Percentiles rank a stretch among this genome's conserved stretches.
phyloP scores from a whole-genome alignment of 2,888 invertebrate genomes.

The Eristalis intricaria region DNA sequence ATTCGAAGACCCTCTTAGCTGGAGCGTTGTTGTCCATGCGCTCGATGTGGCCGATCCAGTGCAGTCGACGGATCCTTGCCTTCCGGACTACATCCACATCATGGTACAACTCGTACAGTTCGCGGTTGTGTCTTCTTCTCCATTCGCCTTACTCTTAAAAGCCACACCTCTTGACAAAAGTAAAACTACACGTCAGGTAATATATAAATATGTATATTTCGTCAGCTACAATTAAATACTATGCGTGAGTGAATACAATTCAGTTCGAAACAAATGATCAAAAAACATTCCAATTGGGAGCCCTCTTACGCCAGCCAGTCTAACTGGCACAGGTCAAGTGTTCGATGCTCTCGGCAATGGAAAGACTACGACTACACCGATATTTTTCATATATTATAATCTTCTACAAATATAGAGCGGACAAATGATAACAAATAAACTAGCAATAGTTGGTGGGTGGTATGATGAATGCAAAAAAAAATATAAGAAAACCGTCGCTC shows the following conservation, averaged over 20 bases:
- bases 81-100: too few relatives aligned
- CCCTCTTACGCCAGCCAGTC: not conserved
- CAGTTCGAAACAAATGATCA: not conserved
- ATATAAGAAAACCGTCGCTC: slow-evolving; percentile 33
- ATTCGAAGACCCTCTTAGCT: too few relatives aligned
- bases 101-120: too few relatives aligned
- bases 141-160: too few relatives aligned
- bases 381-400: slow-evolving; percentile 18
- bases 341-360: not conserved
- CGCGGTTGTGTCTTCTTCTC: too few relatives aligned
- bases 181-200: not conserved
- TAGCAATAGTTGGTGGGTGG: slow-evolving; percentile 3
- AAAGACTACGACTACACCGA: not conserved
- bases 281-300: not conserved
- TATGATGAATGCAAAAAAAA: slow-evolving; percentile 24
- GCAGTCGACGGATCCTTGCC: too few relatives aligned
- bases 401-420: slow-evolving; percentile 45
- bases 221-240: not conserved
- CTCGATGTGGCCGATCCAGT: too few relatives aligned
- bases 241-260: not conserved
- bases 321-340: not conserved
- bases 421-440: slow-evolving; percentile 27
- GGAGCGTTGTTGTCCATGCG: too few relatives aligned
- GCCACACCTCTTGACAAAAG: not conserved
- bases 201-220: not conserved